Conservation (phyloP, 2,888 invertebrate genomes). For the Lagria hirta region DNA sequence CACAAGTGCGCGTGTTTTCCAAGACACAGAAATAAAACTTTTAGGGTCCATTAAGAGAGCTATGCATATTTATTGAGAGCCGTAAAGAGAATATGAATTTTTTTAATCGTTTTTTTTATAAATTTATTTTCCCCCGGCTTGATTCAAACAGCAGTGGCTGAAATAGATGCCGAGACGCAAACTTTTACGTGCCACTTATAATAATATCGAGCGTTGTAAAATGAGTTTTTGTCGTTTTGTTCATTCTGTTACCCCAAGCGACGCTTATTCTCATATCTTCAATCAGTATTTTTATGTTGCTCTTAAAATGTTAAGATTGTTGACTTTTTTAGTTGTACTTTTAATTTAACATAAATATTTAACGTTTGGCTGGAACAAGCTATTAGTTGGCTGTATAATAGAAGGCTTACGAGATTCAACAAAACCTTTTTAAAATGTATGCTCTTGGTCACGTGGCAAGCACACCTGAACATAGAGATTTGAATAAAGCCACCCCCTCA, state of each 20-base stretch:
- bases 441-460: conserved; percentile 20
- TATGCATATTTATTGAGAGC: conserved; percentile 15
- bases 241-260: conserved; percentile 19
- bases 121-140: conserved; percentile 2
- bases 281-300: conserved; percentile 26
- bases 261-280: conserved; percentile 29
- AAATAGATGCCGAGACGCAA: conserved; percentile 11
- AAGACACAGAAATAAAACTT: conserved; percentile 23
- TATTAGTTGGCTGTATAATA: conserved; percentile 11
- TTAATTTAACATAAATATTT: conserved; percentile 13
- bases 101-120: conserved; percentile 13
- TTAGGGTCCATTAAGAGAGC: conserved; percentile 22
- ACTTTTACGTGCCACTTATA: conserved; percentile 21
- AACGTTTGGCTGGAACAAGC: conserved; percentile 14
- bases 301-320: conserved; percentile 24
- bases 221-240: conserved; percentile 22
- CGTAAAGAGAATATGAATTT: conserved; percentile 18
- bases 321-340: conserved; percentile 15
- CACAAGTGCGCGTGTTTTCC: conserved; percentile 8
- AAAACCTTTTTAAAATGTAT: too few relatives aligned
- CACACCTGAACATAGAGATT: conserved; percentile 19
- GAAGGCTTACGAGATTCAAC: too few relatives aligned
- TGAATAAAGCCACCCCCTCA: conserved; percentile 16
- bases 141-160: conserved; percentile 10
- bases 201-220: conserved; percentile 26